Base-by-base conservation (phyloP, 2,113 vertebrate species). In the Nothobranchius furzeri region DNA sequence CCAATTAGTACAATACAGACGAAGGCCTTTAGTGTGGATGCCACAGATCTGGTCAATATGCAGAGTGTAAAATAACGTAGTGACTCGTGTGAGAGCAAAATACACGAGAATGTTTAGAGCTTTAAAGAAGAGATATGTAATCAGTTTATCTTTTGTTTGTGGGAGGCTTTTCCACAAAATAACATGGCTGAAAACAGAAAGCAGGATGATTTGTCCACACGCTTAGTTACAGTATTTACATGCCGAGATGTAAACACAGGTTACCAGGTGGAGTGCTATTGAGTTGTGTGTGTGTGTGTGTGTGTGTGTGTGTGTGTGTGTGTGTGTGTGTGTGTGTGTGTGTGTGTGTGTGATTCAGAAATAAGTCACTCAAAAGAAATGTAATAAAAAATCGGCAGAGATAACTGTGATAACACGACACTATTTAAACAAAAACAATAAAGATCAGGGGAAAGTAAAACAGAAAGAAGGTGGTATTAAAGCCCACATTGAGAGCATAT, bases 211-310 rank as follows among this genome's bases (percentile, higher is more conserved):
- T 12, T 63, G 65, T 72, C 79, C 68, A 8, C 51, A 61, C 42
- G 37, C 65, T 64, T 47, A 3, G 51, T 45, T 48, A 67, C 64
- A n/a, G 49, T 63, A 47, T 75, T 58, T 25, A 35, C 55, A 70
- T 47, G 63, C 50, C 4, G 20, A 42, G 24, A 48, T 59, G 70
- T 70, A 76, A 81, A 85, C 78, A 89, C 4, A 62, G 60, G 85
- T 75, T 60, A 82, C 73, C 64, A 67, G 59, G 68, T 59, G 66
- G 14, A 57, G 46, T 69, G 62, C 50, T 54, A 36, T 1, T 17
- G 24, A 4, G 7, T 62, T 40, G 37, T 40, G 37, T 40, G 37
- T 40, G 37, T 17, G 24, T 3, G 7, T 62, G 71, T 70, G 63
- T 69, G 62, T 73, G 17, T 24, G 9, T 40, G 37, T 40, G 37